Conservation (phyloP, 2,797 vertebrate genomes). For the Galago senegalensis region DNA sequence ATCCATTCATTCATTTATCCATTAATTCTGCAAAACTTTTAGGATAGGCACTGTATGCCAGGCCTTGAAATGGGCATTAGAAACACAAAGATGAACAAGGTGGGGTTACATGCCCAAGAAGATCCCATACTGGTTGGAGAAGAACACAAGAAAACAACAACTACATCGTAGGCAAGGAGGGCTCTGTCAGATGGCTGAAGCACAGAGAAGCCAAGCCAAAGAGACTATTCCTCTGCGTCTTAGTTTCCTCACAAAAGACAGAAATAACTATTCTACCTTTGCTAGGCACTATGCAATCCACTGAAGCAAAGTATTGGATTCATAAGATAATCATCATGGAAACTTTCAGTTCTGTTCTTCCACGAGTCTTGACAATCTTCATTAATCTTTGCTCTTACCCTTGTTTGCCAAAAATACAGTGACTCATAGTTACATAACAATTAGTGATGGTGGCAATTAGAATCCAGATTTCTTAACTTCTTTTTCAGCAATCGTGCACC, state of each 20-base stretch:
- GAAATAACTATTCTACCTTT: conserved; percentile 7
- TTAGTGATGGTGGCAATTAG: conserved; percentile 78
- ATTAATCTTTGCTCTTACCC: conserved; percentile 75
- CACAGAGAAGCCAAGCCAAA: background rate
- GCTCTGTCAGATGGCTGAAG: background rate
- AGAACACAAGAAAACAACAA: background rate
- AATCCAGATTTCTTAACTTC: conserved; percentile 60
- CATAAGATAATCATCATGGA: conserved; percentile 45
- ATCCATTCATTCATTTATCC: background rate
- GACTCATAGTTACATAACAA: conserved; percentile 74
- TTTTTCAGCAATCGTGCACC: conserved; percentile 62
- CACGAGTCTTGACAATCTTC: conserved; percentile 64
- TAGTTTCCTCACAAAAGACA: background rate
- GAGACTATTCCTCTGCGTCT: background rate
- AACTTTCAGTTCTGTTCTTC: conserved; percentile 68
- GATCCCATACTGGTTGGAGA: background rate
- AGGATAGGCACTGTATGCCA: background rate
- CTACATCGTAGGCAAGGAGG: background rate
- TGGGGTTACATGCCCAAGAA: background rate
- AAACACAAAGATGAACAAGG: background rate
- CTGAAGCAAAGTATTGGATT: conserved; percentile 40
- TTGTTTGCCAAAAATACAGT: conserved; percentile 54
- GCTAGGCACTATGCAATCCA: background rate
- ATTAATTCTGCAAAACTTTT: background rate
- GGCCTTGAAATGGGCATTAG: background rate